These are phyloP conservation scores for Ochotona princeps DNA, from an alignment of 2,113 vertebrate genomes.

Conservation along the genomic window DNA sequence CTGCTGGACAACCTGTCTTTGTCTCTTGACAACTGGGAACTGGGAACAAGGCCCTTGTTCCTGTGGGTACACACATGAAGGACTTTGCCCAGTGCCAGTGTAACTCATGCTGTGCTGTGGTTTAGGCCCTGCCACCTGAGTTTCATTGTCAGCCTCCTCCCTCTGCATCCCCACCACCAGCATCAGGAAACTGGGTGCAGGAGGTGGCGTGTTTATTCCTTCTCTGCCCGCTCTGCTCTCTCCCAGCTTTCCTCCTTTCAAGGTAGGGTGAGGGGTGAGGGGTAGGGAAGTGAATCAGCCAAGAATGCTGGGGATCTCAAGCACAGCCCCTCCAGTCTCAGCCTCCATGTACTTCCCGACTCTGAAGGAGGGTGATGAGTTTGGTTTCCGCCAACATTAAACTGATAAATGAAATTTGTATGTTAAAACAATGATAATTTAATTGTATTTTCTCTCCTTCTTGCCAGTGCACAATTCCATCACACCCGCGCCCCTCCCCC, in stretches of 20 bases:
- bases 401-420: conserved; percentile 65
- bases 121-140: not conserved
- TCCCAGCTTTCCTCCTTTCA: not conserved
- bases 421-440: conserved; percentile 76
- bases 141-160: not conserved
- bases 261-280: not conserved
- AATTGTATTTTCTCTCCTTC: conserved; percentile 69
- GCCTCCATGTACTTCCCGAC: fast-evolving
- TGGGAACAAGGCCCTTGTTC: not conserved
- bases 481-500: not conserved
- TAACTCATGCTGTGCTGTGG: not conserved
- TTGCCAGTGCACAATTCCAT: not conserved
- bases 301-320: no score
- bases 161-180: not conserved
- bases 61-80: fast-evolving
- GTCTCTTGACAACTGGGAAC: not conserved
- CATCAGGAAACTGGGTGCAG: not conserved
- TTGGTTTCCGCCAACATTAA: conserved; percentile 66
- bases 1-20: not conserved
- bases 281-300: not conserved
- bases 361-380: conserved; percentile 56
- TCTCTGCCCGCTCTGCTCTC: not conserved
- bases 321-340: not conserved
- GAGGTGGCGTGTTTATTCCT: not conserved
- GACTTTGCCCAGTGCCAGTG: not conserved